Evolutionary conservation across 2,797 vertebrate species (phyloP), one percentile per base, ranked within the genome.

Genomic region (Sebastes diploproa): DNA sequence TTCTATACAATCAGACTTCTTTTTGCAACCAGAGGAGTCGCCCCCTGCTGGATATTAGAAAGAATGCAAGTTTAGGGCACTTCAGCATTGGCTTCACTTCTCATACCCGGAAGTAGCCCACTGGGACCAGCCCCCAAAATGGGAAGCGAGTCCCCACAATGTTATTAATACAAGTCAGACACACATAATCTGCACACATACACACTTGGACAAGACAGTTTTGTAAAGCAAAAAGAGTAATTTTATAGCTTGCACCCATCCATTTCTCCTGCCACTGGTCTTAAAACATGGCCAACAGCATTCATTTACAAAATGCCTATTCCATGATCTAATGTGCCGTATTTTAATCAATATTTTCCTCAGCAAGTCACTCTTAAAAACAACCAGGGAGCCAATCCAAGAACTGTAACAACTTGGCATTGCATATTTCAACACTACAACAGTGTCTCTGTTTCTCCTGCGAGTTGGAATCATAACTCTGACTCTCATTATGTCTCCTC

Each of bases 391-490:
- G 61, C 62, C 50, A 63, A 34, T 85, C 81, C 81, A 79, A 78
- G 72, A 70, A 69, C 66, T 77, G 75, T 58, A 81, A 87, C 59
- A 60, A 56, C 69, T 86, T 91, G 90, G 89, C 82, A 52, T 10
- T 66, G 67, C 55, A 66, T 77, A 81, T 68, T 50, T 67, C 61
- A 80, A 68, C 84, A 77, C 66, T 88, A 92, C 87, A 92, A 89
- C 83, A 69, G 82, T 67, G 84, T 89, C 77, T 93, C 88, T 93
- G 93, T 93, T 91, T 86, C 84, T 91, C 77, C 87, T 60, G 75
- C 84, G 89, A 92, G 84, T 27, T 91, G 89, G 89, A 90, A 91
- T 92, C 92, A 91, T 92, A 89, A 92, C 88, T 89, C 87, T 84
- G 68, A 84, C 86, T 87, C 85, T 89, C 83, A 90, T 92, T 92